Base-by-base conservation (phyloP, 2,113 vertebrate species). In the Solea senegalensis region DNA sequence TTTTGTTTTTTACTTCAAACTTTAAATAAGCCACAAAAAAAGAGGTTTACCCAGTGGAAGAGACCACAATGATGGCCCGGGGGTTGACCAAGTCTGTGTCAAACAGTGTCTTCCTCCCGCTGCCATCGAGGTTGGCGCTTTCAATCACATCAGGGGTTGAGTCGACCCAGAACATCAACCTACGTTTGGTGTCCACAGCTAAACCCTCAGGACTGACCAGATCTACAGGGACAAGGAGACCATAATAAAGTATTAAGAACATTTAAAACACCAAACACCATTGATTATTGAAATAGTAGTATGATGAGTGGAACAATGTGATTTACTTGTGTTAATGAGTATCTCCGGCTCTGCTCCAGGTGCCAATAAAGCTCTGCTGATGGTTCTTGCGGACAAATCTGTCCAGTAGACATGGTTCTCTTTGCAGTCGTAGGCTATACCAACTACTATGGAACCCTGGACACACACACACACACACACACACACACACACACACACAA, bases 381-480 rank as follows among this genome's bases (percentile, higher is more conserved):
- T 98, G 9, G 93, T 96, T 60, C 97, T 88, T 0, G 95, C 96
- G 0, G 96, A 96, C 43, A 99, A 92, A 8, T 99, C 98, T 0
- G 97, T 98, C 98, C 98, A 99, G 46, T 98, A 99, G 15, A 98
- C 93, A 44, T 89, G 94, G 84, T 88, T 96, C 56, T 98, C 96
- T 55, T 83, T 90, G 88, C 98, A 99, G 91, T 99, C 97, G 0
- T 96, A 95, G 86, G 96, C 96, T 0, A 99, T 92, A 0, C 97
- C 97, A 11, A 99, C 97, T 9, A 98, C 95, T 14, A 99, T 99
- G 77, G 98, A 98, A 9, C 98, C 97, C 98, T 99, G 89, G 16
- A 65, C 4, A 55, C 48, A 84, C 48, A 70, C 15, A 72, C 1
- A 68, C 28, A 34, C 28, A 34, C 2, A 34, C 28, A 34, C 5